phyloP scores from a whole-genome alignment of 1,140 invertebrate genomes.

The Atta cephalotes region DNA sequence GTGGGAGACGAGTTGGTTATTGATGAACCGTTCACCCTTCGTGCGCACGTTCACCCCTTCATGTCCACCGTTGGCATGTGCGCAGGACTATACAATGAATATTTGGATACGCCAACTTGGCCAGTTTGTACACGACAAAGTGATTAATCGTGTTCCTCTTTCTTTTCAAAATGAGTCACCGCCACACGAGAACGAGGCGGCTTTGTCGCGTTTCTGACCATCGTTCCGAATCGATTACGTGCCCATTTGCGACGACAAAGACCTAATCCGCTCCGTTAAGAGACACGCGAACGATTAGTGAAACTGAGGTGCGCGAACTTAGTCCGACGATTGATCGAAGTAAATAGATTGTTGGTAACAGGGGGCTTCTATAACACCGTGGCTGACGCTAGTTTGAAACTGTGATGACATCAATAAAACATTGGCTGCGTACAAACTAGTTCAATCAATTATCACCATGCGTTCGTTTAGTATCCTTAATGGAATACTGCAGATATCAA shows the following conservation, averaged over 20 bases:
- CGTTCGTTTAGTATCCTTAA: constrained; percentile 6
- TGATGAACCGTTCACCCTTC: constrained; percentile 68
- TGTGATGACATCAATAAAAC: constrained; percentile 46
- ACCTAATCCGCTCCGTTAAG: constrained; percentile 31
- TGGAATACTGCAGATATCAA: constrained; percentile 9
- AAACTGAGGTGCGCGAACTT: not conserved
- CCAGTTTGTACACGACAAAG: constrained; percentile 44
- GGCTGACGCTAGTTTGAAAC: constrained; percentile 33
- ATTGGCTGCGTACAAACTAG: constrained; percentile 1
- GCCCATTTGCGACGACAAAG: constrained; percentile 26
- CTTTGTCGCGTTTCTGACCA: constrained; percentile 4
- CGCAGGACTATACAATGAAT: constrained; percentile 57
- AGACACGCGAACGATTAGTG: constrained; percentile 38
- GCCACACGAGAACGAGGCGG: not conserved
- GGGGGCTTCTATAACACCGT: not conserved
- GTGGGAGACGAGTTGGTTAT: constrained; percentile 64
- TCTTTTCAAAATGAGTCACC: constrained; percentile 31
- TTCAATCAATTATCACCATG: constrained; percentile 41
- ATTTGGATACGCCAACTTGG: constrained; percentile 56
- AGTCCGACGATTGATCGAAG: constrained; percentile 11
- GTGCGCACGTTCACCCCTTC: constrained; percentile 44
- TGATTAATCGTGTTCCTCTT: constrained; percentile 60
- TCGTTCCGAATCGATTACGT: constrained; percentile 37
- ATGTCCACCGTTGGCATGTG: constrained; percentile 53
- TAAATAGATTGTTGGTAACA: constrained; percentile 31